Percentiles rank a stretch among this genome's conserved stretches.
These are phyloP conservation scores for Erpobdella octoculata DNA, from an alignment of 2,888 invertebrate genomes.

Conservation along the genomic window DNA sequence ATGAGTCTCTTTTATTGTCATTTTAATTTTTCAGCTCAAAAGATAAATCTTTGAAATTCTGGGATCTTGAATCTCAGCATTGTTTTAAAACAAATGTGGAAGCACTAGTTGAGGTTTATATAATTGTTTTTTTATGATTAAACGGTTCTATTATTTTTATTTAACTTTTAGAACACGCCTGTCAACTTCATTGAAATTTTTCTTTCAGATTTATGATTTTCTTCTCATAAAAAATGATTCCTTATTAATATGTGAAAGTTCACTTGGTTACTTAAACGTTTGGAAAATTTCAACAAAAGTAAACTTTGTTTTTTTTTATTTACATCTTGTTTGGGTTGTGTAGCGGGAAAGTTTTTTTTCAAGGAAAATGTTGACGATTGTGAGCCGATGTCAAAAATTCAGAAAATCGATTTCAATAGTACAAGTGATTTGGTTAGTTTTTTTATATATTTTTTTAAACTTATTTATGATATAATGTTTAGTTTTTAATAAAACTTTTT, in stretches of 20 bases:
- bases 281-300: conserved; percentile 58
- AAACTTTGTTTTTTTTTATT: not conserved
- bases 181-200: not conserved
- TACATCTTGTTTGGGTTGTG: not conserved
- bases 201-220: conserved; percentile 72
- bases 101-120: conserved; percentile 55
- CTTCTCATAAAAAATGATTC: conserved; percentile 69
- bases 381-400: no score
- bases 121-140: not conserved
- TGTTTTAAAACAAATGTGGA: conserved; percentile 91
- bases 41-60: conserved; percentile 90
- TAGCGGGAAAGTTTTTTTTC: no score
- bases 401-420: no score
- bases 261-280: conserved; percentile 73
- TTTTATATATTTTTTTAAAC: no score
- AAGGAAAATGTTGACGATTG: no score
- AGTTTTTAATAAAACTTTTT: no score
- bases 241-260: conserved; percentile 79
- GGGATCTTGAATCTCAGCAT: conserved; percentile 88
- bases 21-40: conserved; percentile 63
- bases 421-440: no score
- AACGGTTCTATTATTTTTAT: no score
- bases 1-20: not conserved
- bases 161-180: no score
- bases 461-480: no score